Evolutionary conservation across 2,888 invertebrate species (phyloP).

Genomic region (Melanostoma scalare): DNA sequence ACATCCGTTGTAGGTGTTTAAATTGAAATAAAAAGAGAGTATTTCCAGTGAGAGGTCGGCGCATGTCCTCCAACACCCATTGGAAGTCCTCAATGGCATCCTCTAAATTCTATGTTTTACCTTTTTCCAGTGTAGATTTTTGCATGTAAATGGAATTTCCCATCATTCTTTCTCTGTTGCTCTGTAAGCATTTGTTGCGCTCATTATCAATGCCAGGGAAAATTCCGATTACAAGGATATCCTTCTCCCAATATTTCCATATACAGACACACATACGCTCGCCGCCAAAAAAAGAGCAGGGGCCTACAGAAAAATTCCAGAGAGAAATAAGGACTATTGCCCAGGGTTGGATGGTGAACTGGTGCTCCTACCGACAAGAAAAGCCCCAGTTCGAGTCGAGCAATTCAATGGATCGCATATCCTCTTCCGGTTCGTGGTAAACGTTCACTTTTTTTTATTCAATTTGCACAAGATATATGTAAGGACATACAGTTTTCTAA

Average conservation of each 20-base stretch:
- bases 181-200: slow-evolving; percentile 50
- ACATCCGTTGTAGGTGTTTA: slow-evolving; percentile 8
- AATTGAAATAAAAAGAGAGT: not conserved
- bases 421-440: slow-evolving; percentile 67
- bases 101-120: slow-evolving; percentile 61
- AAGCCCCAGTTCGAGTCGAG: slow-evolving; percentile 71
- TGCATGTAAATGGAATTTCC: slow-evolving; percentile 50
- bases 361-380: slow-evolving; percentile 44
- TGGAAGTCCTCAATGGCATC: slow-evolving; percentile 33
- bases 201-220: slow-evolving; percentile 69
- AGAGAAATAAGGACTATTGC: slow-evolving; percentile 58
- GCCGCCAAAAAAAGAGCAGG: slow-evolving; percentile 28
- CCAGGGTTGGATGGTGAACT: slow-evolving; percentile 66
- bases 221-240: slow-evolving; percentile 67
- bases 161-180: slow-evolving; percentile 33
- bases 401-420: slow-evolving; percentile 72
- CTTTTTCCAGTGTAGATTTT: slow-evolving; percentile 13
- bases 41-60: slow-evolving; percentile 42
- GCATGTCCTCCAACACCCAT: slow-evolving; percentile 31
- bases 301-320: slow-evolving; percentile 33
- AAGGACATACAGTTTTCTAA: slow-evolving; percentile 12
- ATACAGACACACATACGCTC: slow-evolving; percentile 22
- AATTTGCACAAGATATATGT: slow-evolving; percentile 13
- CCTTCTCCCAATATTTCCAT: slow-evolving; percentile 48
- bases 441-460: slow-evolving; percentile 28